Conservation (phyloP, 2,888 invertebrate genomes). For the Acleris emargana region DNA sequence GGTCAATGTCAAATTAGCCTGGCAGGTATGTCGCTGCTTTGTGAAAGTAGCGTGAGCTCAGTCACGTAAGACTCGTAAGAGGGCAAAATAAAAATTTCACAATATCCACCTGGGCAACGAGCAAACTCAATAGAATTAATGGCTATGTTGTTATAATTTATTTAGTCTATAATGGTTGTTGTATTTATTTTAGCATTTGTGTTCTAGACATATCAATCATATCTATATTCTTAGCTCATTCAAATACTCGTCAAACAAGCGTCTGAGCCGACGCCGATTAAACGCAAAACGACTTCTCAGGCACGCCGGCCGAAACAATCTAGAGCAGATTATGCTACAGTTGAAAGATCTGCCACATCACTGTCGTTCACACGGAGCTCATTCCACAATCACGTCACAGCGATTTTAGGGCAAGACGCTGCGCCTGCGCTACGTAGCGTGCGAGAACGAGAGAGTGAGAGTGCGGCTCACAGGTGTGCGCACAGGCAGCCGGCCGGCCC, state of each 20-base stretch:
- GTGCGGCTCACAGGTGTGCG: slow-evolving; percentile 71
- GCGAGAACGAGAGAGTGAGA: slow-evolving; percentile 73
- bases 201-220: no score
- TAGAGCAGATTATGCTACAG: slow-evolving; percentile 36
- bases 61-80: slow-evolving; percentile 36
- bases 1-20: slow-evolving; percentile 30
- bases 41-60: slow-evolving; percentile 31
- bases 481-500: slow-evolving; percentile 58
- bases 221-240: no score
- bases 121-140: slow-evolving; percentile 7
- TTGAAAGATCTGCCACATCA: slow-evolving; percentile 41
- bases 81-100: slow-evolving; percentile 28
- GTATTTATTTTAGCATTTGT: no score
- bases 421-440: slow-evolving; percentile 54
- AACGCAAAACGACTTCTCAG: slow-evolving; percentile 28
- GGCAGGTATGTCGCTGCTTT: slow-evolving; percentile 4
- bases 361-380: slow-evolving; percentile 54
- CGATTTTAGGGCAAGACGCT: slow-evolving; percentile 63
- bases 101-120: slow-evolving; percentile 19
- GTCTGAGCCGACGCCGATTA: background rate
- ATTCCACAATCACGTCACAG: slow-evolving; percentile 55
- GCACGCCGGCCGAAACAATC: slow-evolving; percentile 32
- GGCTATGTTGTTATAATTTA: background rate
- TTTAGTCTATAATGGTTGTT: no score
- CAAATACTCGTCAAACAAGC: no score